A percentile compares a stretch with the other conserved stretches of the same genome.
phyloP scores from a whole-genome alignment of 1,140 invertebrate species.

The Cyclargus thomasi region DNA sequence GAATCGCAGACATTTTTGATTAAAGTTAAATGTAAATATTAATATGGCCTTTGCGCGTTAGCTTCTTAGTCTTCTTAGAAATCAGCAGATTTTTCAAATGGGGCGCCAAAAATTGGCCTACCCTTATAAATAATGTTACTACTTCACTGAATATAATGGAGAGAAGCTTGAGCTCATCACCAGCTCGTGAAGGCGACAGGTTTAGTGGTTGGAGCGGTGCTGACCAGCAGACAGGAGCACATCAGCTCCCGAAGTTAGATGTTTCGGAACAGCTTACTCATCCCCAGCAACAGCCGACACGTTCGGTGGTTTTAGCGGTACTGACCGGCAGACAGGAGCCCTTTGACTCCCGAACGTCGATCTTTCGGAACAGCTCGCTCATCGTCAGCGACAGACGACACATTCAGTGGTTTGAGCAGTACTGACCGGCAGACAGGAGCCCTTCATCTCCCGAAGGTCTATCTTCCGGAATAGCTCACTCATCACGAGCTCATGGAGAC shows the following conservation, averaged over 20 bases:
- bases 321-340: conserved; percentile 77
- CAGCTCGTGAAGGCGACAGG: conserved; percentile 89
- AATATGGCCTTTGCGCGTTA: no score
- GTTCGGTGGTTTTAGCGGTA: conserved; percentile 20
- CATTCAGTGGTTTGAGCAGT: background rate
- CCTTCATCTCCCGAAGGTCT: conserved; percentile 89
- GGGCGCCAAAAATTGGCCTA: no score
- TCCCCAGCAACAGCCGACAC: conserved; percentile 87
- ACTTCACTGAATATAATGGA: no score
- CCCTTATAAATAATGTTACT: no score
- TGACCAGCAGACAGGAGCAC: conserved; percentile 77
- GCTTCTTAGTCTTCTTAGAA: no score
- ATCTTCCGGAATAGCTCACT: conserved; percentile 91
- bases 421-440: conserved; percentile 77
- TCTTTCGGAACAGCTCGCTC: conserved; percentile 89
- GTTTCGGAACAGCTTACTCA: conserved; percentile 89
- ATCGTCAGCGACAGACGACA: conserved; percentile 84
- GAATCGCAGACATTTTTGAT: no score
- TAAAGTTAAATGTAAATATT: no score
- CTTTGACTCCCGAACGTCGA: conserved; percentile 90
- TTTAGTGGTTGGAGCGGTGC: conserved; percentile 26
- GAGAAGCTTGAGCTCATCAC: no score
- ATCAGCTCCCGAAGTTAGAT: conserved; percentile 91
- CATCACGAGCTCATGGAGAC: conserved; percentile 84
- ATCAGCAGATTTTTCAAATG: no score